Evolutionary conservation across 2,888 invertebrate genomes (phyloP).

Genomic region (Margaritifera margaritifera): DNA sequence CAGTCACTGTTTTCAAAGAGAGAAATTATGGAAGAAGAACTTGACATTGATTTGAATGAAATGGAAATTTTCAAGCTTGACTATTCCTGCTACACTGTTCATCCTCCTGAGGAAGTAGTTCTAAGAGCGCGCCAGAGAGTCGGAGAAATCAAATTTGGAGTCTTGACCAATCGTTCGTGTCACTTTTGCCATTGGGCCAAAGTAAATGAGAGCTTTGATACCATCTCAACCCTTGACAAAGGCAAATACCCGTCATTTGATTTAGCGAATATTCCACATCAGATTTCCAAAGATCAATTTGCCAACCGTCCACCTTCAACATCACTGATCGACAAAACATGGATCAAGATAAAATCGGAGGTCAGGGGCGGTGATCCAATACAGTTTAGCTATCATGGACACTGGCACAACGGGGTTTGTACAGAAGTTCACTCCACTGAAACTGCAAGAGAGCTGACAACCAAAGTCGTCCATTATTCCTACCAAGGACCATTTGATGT

Average conservation of each 20-base stretch:
- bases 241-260: not conserved
- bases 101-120: slow-evolving; percentile 20
- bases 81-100: slow-evolving; percentile 6
- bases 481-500: too few species aligned
- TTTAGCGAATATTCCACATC: too few species aligned
- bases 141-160: slow-evolving; percentile 22
- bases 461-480: slow-evolving; percentile 20
- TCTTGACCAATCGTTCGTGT: slow-evolving; percentile 18
- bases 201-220: slow-evolving; percentile 11
- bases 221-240: not conserved
- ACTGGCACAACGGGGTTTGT: slow-evolving; percentile 17
- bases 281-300: too few species aligned
- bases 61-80: slow-evolving; percentile 12
- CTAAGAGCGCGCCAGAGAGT: slow-evolving; percentile 15
- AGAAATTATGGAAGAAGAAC: slow-evolving; percentile 12
- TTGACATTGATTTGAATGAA: slow-evolving; percentile 11
- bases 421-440: slow-evolving; percentile 9
- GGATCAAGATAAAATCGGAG: slow-evolving; percentile 18
- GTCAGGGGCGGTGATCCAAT: slow-evolving; percentile 13
- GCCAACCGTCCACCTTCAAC: not conserved
- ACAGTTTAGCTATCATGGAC: slow-evolving; percentile 11
- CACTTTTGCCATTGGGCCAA: slow-evolving; percentile 31
- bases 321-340: not conserved
- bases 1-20: slow-evolving; percentile 14
- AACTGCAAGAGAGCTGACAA: slow-evolving; percentile 1